Evolutionary conservation across 1,140 invertebrate species (phyloP), one percentile per base, ranked within the genome.

Genomic region (Drosophila biarmipes): DNA sequence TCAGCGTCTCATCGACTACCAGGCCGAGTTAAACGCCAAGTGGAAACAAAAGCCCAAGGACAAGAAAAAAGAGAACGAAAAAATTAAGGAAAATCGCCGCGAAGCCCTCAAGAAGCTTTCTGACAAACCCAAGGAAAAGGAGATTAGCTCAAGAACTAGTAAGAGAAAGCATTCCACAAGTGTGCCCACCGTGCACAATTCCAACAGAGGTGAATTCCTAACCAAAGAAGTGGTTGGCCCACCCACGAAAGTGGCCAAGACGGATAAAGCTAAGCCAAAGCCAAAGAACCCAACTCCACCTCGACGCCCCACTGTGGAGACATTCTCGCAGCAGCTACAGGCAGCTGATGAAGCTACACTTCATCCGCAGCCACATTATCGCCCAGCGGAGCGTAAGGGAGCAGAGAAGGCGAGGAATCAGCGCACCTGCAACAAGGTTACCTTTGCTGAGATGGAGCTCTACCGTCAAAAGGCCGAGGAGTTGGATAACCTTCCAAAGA

Each of bases 131-230:
- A 45, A 11, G 27, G 24, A 19, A 12, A 11, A 42, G 0, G 35
- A 19, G 5, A 27, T 27, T 6, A 14, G 0, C 24, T n/a, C 21
- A 7, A 63, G 5, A 0, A 12, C 5, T 6, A 49, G 35, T 19
- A 62, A 63, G 5, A 42, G 58, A 1, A 86, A 86, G 35, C 48
- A 57, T 3, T 46, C 58, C 6, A 58, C 56, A 19, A 76, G n/a
- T 14, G 59, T 77, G 10, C 82, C 67, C 4, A 68, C 51, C 7
- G 43, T 57, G 19, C 27, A 57, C 42, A 69, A 78, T 38, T 59
- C 54, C 0, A 91, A 91, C 57, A 78, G 90, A n/a, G 90, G 87
- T 1, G 81, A 59, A 2, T 90, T 91, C 46, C 69, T 91, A 0
- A 81, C 78, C 10, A 66, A 57, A 11, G 61, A 29, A 11, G 31